Conservation (phyloP, 2,888 invertebrate genomes). For the Stenotaenia linearis region DNA sequence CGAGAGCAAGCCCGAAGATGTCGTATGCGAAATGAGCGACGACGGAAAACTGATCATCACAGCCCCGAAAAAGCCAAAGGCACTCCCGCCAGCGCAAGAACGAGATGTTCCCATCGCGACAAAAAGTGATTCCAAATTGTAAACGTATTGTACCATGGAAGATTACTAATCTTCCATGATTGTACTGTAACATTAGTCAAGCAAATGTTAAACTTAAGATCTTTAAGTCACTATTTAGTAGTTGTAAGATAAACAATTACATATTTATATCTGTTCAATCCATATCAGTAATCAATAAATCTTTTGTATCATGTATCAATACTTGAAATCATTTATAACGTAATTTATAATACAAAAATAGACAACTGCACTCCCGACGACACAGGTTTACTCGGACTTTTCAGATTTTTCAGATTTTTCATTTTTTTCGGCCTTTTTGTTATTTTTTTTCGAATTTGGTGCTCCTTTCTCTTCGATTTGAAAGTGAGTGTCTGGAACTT, state of each 20-base stretch:
- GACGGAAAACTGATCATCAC: not conserved
- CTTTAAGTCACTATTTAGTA: no score
- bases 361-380: no score
- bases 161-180: no score
- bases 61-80: not conserved
- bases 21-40: not conserved
- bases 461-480: not conserved
- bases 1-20: slow-evolving; percentile 46
- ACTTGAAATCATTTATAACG: not conserved
- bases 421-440: not conserved
- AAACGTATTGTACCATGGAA: not conserved
- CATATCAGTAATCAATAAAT: not conserved
- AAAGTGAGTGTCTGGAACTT: not conserved
- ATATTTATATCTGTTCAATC: no score
- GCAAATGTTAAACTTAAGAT: no score
- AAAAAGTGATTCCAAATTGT: not conserved
- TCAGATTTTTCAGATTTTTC: not conserved
- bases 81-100: not conserved
- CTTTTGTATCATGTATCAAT: not conserved
- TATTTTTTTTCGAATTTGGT: not conserved
- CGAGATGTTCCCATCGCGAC: not conserved
- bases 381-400: no score
- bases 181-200: no score
- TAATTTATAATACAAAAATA: not conserved
- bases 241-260: no score